Percentiles rank a stretch among this genome's conserved stretches.
Conservation (phyloP, 2,888 invertebrate genomes). For the Macaria notata region DNA sequence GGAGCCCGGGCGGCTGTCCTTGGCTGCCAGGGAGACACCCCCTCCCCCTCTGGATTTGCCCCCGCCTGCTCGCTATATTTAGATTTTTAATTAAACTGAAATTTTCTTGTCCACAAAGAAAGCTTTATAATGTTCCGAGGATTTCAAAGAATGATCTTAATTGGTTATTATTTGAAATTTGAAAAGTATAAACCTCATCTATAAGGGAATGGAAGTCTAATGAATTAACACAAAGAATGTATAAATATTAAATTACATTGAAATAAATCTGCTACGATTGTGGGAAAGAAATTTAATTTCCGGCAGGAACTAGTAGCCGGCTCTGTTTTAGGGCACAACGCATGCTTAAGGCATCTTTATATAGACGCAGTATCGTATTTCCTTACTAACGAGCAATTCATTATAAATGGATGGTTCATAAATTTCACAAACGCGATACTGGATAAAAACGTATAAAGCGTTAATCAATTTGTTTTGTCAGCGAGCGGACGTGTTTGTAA, state of each 20-base stretch:
- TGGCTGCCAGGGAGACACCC: slow-evolving; percentile 48
- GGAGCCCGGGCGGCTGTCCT: slow-evolving; percentile 50
- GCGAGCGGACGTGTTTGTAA: slow-evolving; percentile 22
- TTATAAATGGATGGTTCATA: slow-evolving; percentile 20
- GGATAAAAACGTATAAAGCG: slow-evolving; percentile 9
- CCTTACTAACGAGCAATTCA: slow-evolving; percentile 39
- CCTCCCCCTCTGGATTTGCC: slow-evolving; percentile 41
- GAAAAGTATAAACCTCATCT: too few species aligned
- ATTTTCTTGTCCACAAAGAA: slow-evolving; percentile 10
- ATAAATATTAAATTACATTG: too few species aligned
- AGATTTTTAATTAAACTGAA: slow-evolving; percentile 29
- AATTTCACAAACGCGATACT: slow-evolving; percentile 13
- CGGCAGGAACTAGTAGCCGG: too few species aligned
- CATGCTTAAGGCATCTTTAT: too few species aligned
- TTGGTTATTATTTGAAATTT: too few species aligned
- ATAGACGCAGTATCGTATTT: slow-evolving; percentile 38
- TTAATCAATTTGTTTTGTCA: slow-evolving; percentile 26
- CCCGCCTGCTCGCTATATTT: slow-evolving; percentile 45
- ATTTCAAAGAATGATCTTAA: too few species aligned
- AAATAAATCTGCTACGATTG: too few species aligned
- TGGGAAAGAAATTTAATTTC: too few species aligned
- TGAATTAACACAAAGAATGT: too few species aligned
- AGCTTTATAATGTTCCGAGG: background rate
- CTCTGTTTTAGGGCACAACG: too few species aligned
- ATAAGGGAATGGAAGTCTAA: too few species aligned